Conservation (phyloP, 2,888 invertebrate genomes). For the Acleris laterana region DNA sequence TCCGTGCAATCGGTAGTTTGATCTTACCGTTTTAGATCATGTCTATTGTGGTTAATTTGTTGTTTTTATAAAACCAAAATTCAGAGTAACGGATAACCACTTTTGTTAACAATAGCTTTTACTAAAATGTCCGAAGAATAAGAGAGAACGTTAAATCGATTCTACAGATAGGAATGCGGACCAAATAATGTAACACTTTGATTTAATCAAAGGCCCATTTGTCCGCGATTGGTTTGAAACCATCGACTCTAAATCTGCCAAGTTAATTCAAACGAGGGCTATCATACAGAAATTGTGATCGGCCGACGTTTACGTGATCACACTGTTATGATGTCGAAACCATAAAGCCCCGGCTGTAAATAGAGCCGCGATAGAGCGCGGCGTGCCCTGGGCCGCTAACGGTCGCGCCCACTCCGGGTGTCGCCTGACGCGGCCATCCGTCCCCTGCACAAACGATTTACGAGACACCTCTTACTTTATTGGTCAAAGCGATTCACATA, state of each 20-base stretch:
- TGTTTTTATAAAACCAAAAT: no score
- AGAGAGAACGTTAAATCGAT: no score
- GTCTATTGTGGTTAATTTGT: no score
- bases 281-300: conserved; percentile 9
- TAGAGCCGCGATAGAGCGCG: conserved; percentile 21
- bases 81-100: no score
- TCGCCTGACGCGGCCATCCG: conserved; percentile 66
- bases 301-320: conserved; percentile 20
- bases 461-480: conserved; percentile 79
- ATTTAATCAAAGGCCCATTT: neutral
- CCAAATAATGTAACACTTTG: no score
- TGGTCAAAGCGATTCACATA: conserved; percentile 77
- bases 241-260: conserved; percentile 13
- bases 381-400: conserved; percentile 59
- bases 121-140: no score
- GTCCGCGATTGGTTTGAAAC: neutral
- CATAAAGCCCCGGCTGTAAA: conserved; percentile 25
- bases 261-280: conserved; percentile 11
- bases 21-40: no score
- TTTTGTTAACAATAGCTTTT: no score
- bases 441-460: conserved; percentile 70
- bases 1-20: conserved; percentile 1
- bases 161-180: no score
- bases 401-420: conserved; percentile 80
- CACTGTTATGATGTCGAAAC: conserved; percentile 25